phyloP scores from a whole-genome alignment of 2,888 invertebrate species.

The Gryllus longicercus region DNA sequence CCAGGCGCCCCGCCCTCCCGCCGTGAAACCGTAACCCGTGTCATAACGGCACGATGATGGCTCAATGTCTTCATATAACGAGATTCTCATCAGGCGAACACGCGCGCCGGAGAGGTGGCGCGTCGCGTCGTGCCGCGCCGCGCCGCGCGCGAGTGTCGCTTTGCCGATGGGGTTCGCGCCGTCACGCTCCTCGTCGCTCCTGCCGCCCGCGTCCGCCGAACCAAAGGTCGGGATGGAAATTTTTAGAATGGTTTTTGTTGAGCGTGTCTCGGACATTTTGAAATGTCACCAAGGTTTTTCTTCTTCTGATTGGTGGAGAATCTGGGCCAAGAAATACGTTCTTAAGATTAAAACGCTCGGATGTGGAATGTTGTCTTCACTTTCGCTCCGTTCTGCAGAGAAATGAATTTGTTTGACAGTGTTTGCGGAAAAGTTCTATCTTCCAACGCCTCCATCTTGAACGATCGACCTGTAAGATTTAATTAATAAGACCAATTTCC shows the following conservation, averaged over 20 bases:
- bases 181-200: neutral
- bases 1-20: neutral
- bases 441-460: too few species aligned
- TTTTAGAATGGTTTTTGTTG: neutral
- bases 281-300: too few species aligned
- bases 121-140: neutral
- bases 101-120: neutral
- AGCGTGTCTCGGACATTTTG: neutral
- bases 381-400: too few species aligned
- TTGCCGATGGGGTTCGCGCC: neutral
- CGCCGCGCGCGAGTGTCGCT: neutral
- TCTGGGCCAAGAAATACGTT: too few species aligned
- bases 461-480: too few species aligned
- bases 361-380: too few species aligned
- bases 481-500: too few species aligned
- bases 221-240: slow-evolving; percentile 3
- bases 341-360: too few species aligned
- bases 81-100: neutral
- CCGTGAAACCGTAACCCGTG: neutral
- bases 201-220: neutral
- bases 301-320: too few species aligned
- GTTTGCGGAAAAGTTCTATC: too few species aligned
- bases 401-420: too few species aligned
- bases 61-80: slow-evolving; percentile 17
- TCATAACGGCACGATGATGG: slow-evolving; percentile 3